Evolutionary conservation across 2,888 invertebrate genomes (phyloP).

Genomic region (Apeira syringaria): DNA sequence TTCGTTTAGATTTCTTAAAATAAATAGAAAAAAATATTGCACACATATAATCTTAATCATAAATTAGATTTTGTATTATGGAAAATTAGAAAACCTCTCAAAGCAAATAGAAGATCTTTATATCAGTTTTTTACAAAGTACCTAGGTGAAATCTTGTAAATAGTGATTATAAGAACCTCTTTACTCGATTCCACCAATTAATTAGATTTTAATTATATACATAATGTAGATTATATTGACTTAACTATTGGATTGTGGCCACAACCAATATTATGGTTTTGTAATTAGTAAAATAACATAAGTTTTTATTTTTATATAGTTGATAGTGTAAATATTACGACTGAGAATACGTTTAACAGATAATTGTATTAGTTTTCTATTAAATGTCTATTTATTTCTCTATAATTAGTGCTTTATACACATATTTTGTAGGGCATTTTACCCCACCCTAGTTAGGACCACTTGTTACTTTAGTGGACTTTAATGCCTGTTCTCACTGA

Average conservation of each 20-base stretch:
- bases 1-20: too few relatives aligned
- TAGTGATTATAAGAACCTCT: slow-evolving; percentile 53
- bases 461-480: slow-evolving; percentile 27
- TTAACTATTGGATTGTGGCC: slow-evolving; percentile 25
- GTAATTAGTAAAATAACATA: slow-evolving; percentile 7
- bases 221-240: slow-evolving; percentile 1
- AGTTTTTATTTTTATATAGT: slow-evolving; percentile 17
- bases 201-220: slow-evolving; percentile 12
- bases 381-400: slow-evolving; percentile 37
- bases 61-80: too few relatives aligned
- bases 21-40: too few relatives aligned
- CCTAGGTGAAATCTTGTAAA: slow-evolving; percentile 79
- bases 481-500: slow-evolving; percentile 21
- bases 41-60: too few relatives aligned
- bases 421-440: slow-evolving; percentile 35
- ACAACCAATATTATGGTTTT: slow-evolving; percentile 20
- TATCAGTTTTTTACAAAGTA: too few relatives aligned
- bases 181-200: slow-evolving; percentile 72
- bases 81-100: too few relatives aligned
- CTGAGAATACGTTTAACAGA: slow-evolving; percentile 30
- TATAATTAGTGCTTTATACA: slow-evolving; percentile 13
- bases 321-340: slow-evolving; percentile 34
- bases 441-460: slow-evolving; percentile 29
- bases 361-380: slow-evolving; percentile 21
- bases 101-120: too few relatives aligned